Base-by-base conservation (phyloP, 2,797 vertebrate species). In the Trematomus bernacchii region DNA sequence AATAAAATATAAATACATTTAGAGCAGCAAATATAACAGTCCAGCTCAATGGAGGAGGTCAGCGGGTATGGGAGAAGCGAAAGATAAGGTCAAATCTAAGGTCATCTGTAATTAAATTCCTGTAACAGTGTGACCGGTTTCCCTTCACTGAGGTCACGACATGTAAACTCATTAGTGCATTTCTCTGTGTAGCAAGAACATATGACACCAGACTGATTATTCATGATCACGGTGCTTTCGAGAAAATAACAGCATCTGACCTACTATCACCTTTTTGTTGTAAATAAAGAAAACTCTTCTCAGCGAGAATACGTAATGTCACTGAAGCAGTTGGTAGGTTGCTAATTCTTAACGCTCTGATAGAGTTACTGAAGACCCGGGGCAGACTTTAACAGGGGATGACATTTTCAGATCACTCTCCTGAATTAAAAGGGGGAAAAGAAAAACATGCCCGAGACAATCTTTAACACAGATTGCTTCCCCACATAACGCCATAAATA, bases 401-500 rank as follows among this genome's bases (percentile, higher is more conserved):
- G 91, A 93, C 89, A 88, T 94, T 93, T 93, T 92, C 87, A 91
- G 89, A 92, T 93, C 91, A 84, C 87, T 86, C 77, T 86, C 71
- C 75, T 86, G 85, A 90, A 89, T 88, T 80, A 79, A 87, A 50
- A 3, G 12, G 27, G 37, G 43, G 21, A 4, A 60, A 37, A 67
- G 60, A 82, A 85, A 83, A 79, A 75, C 76, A 83, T 54, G 79
- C 82, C 84, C 16, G 47, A 78, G 83, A 89, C 72, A 63, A 80
- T 91, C 66, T 84, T 84, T 77, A 83, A 81, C 84, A 85, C 79
- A 83, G 81, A 64, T 76, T 71, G 43, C 65, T 69, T 50, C 51
- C 27, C 58, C 51, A 69, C 71, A 80, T 73, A 66, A 58, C 61
- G 43, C 63, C 14, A 79, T 76, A 82, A 88, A 92, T 86, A 85